Evolutionary conservation across 2,113 vertebrate genomes (phyloP).

Genomic region (Panurus biarmicus): DNA sequence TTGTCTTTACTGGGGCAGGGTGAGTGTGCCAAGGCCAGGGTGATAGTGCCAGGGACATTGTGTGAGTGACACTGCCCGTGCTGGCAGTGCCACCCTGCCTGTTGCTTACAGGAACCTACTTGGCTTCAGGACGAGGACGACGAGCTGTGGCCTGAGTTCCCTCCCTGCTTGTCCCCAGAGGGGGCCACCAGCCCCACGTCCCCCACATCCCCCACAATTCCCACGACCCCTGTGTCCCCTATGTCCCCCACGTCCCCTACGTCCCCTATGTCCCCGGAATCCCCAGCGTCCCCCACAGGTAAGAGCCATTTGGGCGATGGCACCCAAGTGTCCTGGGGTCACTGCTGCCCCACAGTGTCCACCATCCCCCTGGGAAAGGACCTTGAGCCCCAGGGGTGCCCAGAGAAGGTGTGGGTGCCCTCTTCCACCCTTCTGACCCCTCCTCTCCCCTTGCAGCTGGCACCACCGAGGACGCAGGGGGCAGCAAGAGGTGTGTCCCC

Average conservation of each 20-base stretch:
- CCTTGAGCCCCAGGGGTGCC: not conserved
- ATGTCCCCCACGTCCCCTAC: not conserved
- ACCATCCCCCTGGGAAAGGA: not conserved
- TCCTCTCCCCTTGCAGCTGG: not conserved
- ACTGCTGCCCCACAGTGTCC: not conserved
- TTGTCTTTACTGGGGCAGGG: not conserved
- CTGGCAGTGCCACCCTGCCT: not conserved
- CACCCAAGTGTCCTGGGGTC: not conserved
- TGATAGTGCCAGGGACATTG: not conserved
- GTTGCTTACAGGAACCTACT: not conserved
- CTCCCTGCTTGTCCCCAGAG: constrained; percentile 35
- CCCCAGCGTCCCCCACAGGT: constrained; percentile 27
- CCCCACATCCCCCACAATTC: not conserved
- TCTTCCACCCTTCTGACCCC: not conserved
- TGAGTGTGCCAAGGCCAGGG: not conserved
- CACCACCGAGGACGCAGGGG: not conserved
- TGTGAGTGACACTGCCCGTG: not conserved
- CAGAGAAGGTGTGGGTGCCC: too few relatives aligned
- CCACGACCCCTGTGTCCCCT: too few relatives aligned
- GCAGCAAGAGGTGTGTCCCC: not conserved
- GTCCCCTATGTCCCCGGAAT: not conserved
- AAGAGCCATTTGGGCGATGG: not conserved
- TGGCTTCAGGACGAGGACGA: constrained; percentile 24
- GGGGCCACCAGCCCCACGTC: not conserved
- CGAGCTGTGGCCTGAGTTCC: constrained; percentile 40